A percentile compares a stretch with the other conserved stretches of the same genome.
phyloP scores from a whole-genome alignment of 2,113 vertebrate genomes.

The Misgurnus anguillicaudatus region DNA sequence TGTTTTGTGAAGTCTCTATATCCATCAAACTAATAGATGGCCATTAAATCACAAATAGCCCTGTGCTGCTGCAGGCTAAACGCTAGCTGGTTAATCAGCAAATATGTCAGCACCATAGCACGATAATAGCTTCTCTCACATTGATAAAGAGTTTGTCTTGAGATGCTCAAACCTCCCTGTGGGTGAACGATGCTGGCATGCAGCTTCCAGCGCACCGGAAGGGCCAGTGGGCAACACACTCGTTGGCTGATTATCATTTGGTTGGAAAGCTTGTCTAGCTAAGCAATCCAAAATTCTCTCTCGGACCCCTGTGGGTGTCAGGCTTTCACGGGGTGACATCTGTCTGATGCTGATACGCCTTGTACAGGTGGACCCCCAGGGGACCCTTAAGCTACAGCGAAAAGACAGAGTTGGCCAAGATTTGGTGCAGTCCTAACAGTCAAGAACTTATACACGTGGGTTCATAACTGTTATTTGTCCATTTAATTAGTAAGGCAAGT shows the following conservation, averaged over 20 bases:
- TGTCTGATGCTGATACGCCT: conserved; percentile 59
- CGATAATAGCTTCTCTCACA: conserved; percentile 30
- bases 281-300: conserved; percentile 21
- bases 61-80: neutral
- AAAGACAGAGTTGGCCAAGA: conserved; percentile 28
- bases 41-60: conserved; percentile 4
- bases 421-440: neutral
- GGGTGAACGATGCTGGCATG: neutral
- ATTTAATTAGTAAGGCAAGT: neutral
- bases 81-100: conserved; percentile 25
- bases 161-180: neutral
- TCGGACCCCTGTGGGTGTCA: conserved; percentile 25
- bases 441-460: neutral
- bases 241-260: conserved; percentile 16
- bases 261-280: conserved; percentile 22
- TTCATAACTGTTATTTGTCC: neutral
- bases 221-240: conserved; percentile 28
- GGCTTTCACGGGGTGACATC: conserved; percentile 48
- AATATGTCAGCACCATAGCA: conserved; percentile 25
- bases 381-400: conserved; percentile 44
- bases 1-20: no score
- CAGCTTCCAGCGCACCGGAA: conserved; percentile 3
- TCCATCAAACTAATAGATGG: neutral
- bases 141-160: conserved; percentile 28
- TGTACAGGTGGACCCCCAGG: conserved; percentile 43